These are phyloP conservation scores for Nasonia giraulti DNA, from an alignment of 1,140 invertebrate species.

Conservation along the genomic window DNA sequence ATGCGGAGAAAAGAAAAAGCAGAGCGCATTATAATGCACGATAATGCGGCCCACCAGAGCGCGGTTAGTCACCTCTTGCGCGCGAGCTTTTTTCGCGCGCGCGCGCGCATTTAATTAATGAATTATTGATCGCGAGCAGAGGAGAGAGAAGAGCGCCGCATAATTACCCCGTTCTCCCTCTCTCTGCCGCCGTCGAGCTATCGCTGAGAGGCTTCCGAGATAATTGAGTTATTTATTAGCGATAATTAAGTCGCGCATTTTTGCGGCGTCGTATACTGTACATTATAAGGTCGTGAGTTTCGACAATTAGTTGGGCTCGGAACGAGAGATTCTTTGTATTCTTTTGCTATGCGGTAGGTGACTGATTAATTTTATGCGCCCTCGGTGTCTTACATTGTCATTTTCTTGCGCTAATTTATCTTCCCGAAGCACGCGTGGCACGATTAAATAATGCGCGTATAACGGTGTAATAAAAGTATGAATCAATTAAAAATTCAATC, in stretches of 20 bases:
- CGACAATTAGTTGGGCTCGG: not conserved
- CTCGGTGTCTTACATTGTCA: no score
- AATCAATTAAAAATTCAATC: no score
- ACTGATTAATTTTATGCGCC: no score
- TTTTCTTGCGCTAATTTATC: no score
- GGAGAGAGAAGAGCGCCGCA: not conserved
- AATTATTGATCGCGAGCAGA: slow-evolving; percentile 32
- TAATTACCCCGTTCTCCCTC: not conserved
- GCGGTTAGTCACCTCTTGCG: slow-evolving; percentile 9
- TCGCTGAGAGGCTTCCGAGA: not conserved
- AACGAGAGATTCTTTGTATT: no score
- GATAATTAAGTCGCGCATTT: not conserved
- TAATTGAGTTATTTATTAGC: not conserved
- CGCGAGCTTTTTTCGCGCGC: slow-evolving; percentile 8
- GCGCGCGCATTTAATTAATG: slow-evolving; percentile 20
- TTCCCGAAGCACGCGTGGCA: no score
- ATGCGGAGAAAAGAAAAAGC: not conserved
- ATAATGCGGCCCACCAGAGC: not conserved
- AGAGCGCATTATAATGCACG: no score
- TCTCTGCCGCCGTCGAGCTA: not conserved
- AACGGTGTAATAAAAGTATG: no score
- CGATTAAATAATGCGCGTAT: no score
- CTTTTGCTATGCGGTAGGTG: no score
- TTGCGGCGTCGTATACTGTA: no score
- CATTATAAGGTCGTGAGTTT: not conserved